A percentile compares a stretch with the other conserved stretches of the same genome.
Evolutionary conservation across 2,888 invertebrate species (phyloP).

Genomic region (Troglohyphantes excavatus): DNA sequence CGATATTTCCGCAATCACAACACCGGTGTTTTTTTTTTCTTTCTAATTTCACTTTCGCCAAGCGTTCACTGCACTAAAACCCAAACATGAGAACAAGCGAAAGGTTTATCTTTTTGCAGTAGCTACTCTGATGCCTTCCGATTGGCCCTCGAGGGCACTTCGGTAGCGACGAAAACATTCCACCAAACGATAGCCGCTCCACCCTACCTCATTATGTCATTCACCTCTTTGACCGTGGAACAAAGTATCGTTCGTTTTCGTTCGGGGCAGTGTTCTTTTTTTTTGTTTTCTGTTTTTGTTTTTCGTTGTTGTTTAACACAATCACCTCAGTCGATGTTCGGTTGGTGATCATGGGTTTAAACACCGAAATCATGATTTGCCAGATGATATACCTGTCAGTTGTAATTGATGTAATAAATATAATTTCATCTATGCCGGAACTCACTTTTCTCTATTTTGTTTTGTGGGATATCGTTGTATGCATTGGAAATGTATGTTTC

Average conservation of each 20-base stretch:
- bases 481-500: too few species aligned
- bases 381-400: conserved; percentile 43
- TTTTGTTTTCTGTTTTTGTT: background rate
- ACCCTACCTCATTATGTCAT: conserved; percentile 75
- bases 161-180: conserved; percentile 56
- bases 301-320: conserved; percentile 38
- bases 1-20: too few species aligned
- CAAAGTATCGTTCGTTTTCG: conserved; percentile 34
- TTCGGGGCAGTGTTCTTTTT: background rate
- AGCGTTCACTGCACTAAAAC: background rate
- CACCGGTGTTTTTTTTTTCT: too few species aligned
- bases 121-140: conserved; percentile 45
- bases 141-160: conserved; percentile 41
- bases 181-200: conserved; percentile 36
- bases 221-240: conserved; percentile 47
- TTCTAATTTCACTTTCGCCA: too few species aligned
- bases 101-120: background rate
- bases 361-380: conserved; percentile 19
- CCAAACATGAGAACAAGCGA: conserved; percentile 13
- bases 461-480: too few species aligned
- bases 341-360: background rate
- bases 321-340: background rate
- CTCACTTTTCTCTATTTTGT: too few species aligned
- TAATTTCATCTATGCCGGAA: conserved; percentile 14
- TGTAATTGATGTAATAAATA: conserved; percentile 54